Base-by-base conservation (phyloP, 2,113 vertebrate genomes). In the Lucifuga dentata region DNA sequence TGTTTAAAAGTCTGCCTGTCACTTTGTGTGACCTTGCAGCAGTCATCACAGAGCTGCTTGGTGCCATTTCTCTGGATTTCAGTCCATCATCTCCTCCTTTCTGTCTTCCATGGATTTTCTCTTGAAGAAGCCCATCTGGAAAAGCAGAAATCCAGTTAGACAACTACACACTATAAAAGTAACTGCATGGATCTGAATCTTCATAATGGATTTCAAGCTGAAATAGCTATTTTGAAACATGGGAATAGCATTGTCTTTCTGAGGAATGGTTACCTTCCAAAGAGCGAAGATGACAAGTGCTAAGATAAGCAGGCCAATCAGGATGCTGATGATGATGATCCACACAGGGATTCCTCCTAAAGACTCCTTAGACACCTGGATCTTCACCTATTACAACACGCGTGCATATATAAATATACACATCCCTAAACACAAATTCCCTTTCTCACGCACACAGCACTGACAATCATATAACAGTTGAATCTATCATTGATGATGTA, bases 301-400 rank as follows among this genome's bases (percentile, higher is more conserved):
- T 64, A 99, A 83, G 61, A 99, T 95, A 66, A 99, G 75, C 1
- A 99, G 92, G 38, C 98, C 98, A 0, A 95, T 93, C 0, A 99
- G 94, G 61, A 97, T 93, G 67, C 96, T 98, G 61, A 98, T 36
- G 35, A 98, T 93, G 64, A 99, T 98, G 45, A 98, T 96, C 98
- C 97, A 99, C 1, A 95, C 66, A 0, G 97, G 96, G 20, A 98
- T 96, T 63, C 87, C 92, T 61, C 94, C 94, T 0, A 90, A 91
- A 0, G 92, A 88, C 21, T 97, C 95, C 78, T 95, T 99, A 3
- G 95, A 95, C 60, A 99, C 86, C 70, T 95, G 95, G 87, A 99
- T 93, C 61, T 85, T 94, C 8, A 94, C 92, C 98, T 99, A 59
- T 19, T 59, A 7, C 26, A 29, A 5, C 10, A 58, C 38, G 83